Evolutionary conservation across 1,140 invertebrate genomes (phyloP).

Genomic region (Drosophila eugracilis): DNA sequence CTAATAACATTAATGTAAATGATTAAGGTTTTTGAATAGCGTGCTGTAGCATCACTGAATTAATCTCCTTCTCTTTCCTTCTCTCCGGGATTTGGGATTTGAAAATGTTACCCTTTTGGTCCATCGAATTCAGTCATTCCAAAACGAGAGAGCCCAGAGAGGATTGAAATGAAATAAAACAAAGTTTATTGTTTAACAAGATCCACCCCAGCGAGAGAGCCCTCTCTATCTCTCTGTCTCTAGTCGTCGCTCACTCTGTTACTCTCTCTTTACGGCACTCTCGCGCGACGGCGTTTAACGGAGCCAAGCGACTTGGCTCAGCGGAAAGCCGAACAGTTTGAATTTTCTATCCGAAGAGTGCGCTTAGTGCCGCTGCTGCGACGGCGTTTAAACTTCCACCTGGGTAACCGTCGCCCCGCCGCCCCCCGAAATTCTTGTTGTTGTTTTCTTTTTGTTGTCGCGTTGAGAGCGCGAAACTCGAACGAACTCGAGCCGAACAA

Average conservation of each 20-base stretch:
- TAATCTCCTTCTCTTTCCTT: background rate
- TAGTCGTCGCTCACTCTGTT: no score
- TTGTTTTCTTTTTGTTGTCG: conserved; percentile 13
- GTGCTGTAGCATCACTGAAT: conserved; percentile 2
- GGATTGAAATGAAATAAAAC: background rate
- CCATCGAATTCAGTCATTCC: conserved; percentile 11
- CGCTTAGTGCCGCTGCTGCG: conserved; percentile 80
- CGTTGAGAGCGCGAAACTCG: conserved; percentile 44
- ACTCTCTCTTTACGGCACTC: no score
- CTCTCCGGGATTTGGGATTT: background rate
- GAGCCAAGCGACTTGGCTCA: conserved; percentile 52
- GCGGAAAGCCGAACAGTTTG: conserved; percentile 64
- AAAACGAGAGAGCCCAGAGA: background rate
- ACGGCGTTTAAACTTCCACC: conserved; percentile 65
- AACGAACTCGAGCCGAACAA: conserved; percentile 29
- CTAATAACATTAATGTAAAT: conserved; percentile 6
- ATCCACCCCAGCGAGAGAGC: conserved; percentile 9
- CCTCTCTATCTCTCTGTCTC: background rate
- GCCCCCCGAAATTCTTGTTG: conserved; percentile 9
- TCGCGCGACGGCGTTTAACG: conserved; percentile 9
- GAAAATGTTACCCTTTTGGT: conserved; percentile 8
- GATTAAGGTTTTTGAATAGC: background rate
- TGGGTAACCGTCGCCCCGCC: conserved; percentile 44
- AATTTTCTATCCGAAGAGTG: conserved; percentile 81
- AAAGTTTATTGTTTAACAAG: conserved; percentile 14